Conservation (phyloP, 2,113 vertebrate genomes). For the Thalassarche chlororhynchos region DNA sequence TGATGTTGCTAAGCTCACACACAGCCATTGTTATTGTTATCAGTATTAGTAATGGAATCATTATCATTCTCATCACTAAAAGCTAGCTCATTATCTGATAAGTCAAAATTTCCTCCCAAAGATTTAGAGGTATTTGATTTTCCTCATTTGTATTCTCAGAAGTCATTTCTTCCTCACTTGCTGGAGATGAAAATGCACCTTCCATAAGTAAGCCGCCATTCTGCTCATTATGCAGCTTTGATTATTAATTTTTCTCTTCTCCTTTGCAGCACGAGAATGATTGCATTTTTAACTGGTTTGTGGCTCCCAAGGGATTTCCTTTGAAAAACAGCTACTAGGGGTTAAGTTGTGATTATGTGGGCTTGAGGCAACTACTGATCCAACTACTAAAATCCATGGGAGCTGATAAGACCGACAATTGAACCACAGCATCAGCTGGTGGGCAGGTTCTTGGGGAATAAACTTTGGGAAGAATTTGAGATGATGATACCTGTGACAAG, state of each 20-base stretch:
- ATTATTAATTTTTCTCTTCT: conserved; percentile 61
- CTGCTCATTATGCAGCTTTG: conserved; percentile 57
- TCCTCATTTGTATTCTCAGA: conserved; percentile 66
- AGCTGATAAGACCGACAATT: neutral
- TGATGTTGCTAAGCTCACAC: neutral
- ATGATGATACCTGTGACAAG: neutral
- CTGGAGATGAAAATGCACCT: conserved; percentile 61
- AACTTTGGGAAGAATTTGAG: neutral
- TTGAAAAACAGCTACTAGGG: neutral
- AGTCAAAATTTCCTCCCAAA: conserved; percentile 62
- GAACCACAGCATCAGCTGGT: neutral
- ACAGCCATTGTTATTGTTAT: conserved; percentile 56
- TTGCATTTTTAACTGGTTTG: conserved; percentile 43
- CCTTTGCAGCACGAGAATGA: conserved; percentile 1
- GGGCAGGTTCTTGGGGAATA: neutral
- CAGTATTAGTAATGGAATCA: conserved; percentile 57
- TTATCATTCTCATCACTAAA: conserved; percentile 70
- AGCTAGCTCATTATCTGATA: conserved; percentile 69
- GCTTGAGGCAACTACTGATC: neutral
- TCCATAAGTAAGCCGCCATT: conserved; percentile 50
- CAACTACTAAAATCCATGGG: neutral
- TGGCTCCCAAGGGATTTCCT: neutral
- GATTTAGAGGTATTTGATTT: conserved; percentile 65
- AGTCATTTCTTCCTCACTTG: conserved; percentile 43
- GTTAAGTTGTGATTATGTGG: neutral